A percentile compares a stretch with the other conserved stretches of the same genome.
phyloP scores from a whole-genome alignment of 2,797 vertebrate species.

The Choloepus didactylus region DNA sequence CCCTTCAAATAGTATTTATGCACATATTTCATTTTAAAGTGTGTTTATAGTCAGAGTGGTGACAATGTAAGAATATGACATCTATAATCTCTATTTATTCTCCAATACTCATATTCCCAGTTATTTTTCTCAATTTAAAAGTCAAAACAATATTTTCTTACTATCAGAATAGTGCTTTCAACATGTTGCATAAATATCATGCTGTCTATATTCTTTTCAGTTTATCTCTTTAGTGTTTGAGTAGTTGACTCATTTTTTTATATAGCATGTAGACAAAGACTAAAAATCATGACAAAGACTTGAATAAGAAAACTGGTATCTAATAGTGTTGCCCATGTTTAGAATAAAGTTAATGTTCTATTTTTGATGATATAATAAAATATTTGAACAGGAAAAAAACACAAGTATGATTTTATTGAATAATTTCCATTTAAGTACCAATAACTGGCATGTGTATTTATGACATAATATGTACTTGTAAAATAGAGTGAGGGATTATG shows the following conservation, averaged over 20 bases:
- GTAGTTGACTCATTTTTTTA: neutral
- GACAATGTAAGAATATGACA: slow-evolving; percentile 34
- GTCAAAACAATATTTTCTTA: slow-evolving; percentile 74
- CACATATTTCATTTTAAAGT: slow-evolving; percentile 70
- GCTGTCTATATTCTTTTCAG: slow-evolving; percentile 16
- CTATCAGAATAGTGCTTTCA: neutral
- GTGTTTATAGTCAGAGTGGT: slow-evolving; percentile 63
- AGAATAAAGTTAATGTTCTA: neutral
- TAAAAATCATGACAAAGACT: neutral
- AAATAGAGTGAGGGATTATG: neutral
- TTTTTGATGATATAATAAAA: neutral
- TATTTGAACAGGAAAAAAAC: neutral
- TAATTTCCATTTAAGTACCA: neutral
- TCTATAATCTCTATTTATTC: slow-evolving; percentile 60
- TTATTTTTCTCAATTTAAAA: slow-evolving; percentile 67
- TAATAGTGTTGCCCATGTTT: neutral
- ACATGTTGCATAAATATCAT: slow-evolving; percentile 57
- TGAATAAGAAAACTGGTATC: neutral
- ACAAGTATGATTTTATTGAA: neutral
- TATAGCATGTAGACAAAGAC: neutral
- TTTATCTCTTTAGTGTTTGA: neutral
- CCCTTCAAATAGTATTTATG: slow-evolving; percentile 61
- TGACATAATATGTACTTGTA: neutral
- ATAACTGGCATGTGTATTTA: neutral
- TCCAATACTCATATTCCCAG: neutral